phyloP scores from a whole-genome alignment of 2,797 vertebrate genomes.

The Xiphorhynchus erythropygius region DNA sequence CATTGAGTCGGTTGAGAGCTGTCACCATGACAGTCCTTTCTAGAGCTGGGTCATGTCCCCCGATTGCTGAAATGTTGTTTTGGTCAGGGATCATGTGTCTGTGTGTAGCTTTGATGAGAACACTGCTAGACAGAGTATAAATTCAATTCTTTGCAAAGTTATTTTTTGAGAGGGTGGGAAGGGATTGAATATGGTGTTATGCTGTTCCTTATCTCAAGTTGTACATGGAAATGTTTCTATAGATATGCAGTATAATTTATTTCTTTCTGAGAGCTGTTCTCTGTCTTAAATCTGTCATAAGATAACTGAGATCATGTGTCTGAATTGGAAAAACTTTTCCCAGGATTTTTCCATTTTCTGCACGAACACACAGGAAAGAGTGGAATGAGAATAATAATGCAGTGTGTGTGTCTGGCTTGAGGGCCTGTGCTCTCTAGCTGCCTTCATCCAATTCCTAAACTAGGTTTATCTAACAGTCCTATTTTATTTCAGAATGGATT shows the following conservation, averaged over 20 bases:
- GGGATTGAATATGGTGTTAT: background rate
- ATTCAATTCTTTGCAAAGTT: background rate
- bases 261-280: slow-evolving; percentile 1
- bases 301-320: background rate
- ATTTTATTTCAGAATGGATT: slow-evolving; percentile 33
- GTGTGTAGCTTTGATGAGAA: background rate
- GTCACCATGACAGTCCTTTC: background rate
- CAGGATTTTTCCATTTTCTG: background rate
- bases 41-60: background rate
- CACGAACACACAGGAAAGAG: background rate
- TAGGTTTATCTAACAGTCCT: background rate
- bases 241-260: background rate
- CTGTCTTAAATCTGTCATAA: background rate
- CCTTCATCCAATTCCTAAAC: background rate
- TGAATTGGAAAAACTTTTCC: background rate
- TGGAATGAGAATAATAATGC: background rate
- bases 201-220: background rate
- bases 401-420: background rate
- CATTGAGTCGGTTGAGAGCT: background rate
- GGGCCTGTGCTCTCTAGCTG: background rate
- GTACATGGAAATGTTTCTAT: background rate
- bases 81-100: background rate
- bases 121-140: background rate
- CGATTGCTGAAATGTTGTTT: background rate
- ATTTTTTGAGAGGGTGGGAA: background rate